These are phyloP conservation scores for Neodontobutis hainanensis DNA, from an alignment of 2,113 vertebrate species.

Conservation along the genomic window DNA sequence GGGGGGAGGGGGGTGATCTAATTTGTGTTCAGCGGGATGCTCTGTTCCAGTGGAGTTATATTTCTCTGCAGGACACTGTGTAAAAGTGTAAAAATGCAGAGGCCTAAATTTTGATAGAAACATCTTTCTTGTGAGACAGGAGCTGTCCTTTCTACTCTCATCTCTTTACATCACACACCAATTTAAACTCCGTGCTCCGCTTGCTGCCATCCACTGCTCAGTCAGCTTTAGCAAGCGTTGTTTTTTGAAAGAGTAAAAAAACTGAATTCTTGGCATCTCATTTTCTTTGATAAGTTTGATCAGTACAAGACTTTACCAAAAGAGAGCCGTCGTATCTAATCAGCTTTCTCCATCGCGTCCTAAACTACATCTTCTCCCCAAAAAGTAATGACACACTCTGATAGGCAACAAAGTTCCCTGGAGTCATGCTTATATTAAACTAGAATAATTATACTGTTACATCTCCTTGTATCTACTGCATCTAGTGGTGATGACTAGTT, in stretches of 20 bases:
- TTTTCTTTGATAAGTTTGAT: conserved; percentile 30
- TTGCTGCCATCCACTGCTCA: conserved; percentile 17
- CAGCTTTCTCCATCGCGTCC: conserved; percentile 29
- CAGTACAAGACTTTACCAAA: conserved; percentile 28
- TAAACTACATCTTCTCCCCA: conserved; percentile 36
- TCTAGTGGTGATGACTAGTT: not conserved
- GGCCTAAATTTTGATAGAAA: conserved; percentile 33
- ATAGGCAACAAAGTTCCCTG: conserved; percentile 40
- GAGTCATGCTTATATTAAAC: conserved; percentile 52
- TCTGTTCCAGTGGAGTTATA: conserved; percentile 36
- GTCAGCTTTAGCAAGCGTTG: not conserved
- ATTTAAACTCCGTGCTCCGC: not conserved
- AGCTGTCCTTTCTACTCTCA: not conserved
- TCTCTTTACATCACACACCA: conserved; percentile 6
- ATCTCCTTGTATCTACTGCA: conserved; percentile 14
- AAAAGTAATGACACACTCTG: conserved; percentile 68
- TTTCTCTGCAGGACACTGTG: conserved; percentile 25
- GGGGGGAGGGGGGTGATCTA: conserved; percentile 47
- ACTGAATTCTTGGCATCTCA: conserved; percentile 17
- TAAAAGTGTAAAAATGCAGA: conserved; percentile 25
- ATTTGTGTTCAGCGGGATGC: conserved; percentile 56
- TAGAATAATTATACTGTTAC: conserved; percentile 58
- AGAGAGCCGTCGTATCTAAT: conserved; percentile 29
- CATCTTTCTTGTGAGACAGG: not conserved
- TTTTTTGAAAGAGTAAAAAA: not conserved